A percentile compares a stretch with the other conserved stretches of the same genome.
phyloP scores from a whole-genome alignment of 2,888 invertebrate genomes.

The Agrochola lychnidis region DNA sequence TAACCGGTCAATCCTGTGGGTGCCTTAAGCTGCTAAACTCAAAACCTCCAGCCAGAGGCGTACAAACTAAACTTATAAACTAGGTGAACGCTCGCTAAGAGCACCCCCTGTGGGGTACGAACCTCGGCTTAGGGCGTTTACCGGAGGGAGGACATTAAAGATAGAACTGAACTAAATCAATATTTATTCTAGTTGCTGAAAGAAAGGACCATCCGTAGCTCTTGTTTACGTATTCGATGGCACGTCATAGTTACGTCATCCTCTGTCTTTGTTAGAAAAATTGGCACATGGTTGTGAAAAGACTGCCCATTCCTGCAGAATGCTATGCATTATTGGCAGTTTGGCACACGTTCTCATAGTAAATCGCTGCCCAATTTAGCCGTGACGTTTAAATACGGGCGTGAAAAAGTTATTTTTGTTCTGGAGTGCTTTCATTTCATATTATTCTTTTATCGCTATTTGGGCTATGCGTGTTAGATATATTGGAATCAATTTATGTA shows the following conservation, averaged over 20 bases:
- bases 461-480: slow-evolving; percentile 32
- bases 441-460: slow-evolving; percentile 28
- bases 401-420: slow-evolving; percentile 30
- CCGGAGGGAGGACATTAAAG: no score
- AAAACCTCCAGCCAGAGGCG: no score
- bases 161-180: slow-evolving; percentile 18
- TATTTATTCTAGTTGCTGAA: slow-evolving; percentile 1
- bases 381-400: slow-evolving; percentile 37
- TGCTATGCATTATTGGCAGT: slow-evolving; percentile 42
- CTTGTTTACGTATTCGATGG: not conserved
- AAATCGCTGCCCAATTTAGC: slow-evolving; percentile 39
- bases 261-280: slow-evolving; percentile 31
- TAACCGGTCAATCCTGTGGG: no score
- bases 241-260: slow-evolving; percentile 27
- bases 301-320: slow-evolving; percentile 23
- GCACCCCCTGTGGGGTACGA: no score
- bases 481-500: slow-evolving; percentile 31
- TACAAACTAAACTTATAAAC: no score
- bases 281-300: slow-evolving; percentile 31
- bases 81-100: no score
- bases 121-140: no score
- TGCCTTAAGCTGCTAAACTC: no score
- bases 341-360: slow-evolving; percentile 47
- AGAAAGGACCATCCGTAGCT: not conserved
- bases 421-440: slow-evolving; percentile 8